Conservation (phyloP, 1,140 invertebrate species). For the Metopolophium dirhodum region DNA sequence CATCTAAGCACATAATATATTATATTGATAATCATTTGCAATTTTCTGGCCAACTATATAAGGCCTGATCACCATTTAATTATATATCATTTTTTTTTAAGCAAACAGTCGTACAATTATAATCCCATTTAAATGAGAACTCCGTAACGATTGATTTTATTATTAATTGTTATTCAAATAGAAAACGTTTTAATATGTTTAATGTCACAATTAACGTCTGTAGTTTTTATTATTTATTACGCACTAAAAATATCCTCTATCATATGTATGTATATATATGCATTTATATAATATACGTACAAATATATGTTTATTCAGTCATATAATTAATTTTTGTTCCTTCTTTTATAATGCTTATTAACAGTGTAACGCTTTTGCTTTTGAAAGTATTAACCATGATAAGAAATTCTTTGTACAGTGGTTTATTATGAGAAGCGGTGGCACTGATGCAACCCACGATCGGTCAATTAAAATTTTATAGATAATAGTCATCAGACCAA, state of each 20-base stretch:
- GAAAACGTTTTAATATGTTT: slow-evolving; percentile 13
- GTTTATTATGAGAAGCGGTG: background rate
- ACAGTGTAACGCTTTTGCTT: background rate
- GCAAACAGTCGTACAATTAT: slow-evolving; percentile 38
- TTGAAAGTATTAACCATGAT: background rate
- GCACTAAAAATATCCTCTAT: background rate
- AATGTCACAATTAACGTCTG: slow-evolving; percentile 40
- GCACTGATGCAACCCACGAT: too few species aligned
- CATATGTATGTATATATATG: background rate
- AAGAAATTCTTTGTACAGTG: background rate
- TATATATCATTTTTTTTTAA: background rate
- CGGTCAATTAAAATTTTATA: too few species aligned
- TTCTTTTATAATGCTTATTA: background rate
- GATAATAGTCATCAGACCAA: background rate
- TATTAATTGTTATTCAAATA: slow-evolving; percentile 29
- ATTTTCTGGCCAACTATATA: background rate
- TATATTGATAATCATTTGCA: background rate
- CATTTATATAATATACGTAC: background rate
- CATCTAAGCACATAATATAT: background rate
- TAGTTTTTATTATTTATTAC: background rate
- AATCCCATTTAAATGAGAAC: slow-evolving; percentile 19
- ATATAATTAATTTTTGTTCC: background rate
- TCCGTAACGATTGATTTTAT: slow-evolving; percentile 4
- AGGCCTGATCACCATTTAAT: slow-evolving; percentile 43
- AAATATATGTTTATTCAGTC: background rate